Conservation (phyloP, 2,113 vertebrate species). For the Neoarius graeffei region DNA sequence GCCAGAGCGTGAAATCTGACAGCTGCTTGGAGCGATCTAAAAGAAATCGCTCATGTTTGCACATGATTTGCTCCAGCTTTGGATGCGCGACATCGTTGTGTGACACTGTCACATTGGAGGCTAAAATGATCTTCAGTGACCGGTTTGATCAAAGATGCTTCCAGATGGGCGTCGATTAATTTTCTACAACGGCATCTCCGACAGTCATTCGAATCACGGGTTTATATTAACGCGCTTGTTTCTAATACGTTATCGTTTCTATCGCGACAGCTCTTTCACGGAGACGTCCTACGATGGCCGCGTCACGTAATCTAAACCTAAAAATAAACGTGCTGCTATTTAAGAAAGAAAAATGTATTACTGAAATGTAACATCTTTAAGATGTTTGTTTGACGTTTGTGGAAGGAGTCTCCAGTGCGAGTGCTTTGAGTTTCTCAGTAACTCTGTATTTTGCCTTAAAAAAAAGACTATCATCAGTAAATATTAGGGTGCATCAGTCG, state of each 20-base stretch:
- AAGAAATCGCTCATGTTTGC: neutral
- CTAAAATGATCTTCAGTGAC: neutral
- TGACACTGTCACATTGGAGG: neutral
- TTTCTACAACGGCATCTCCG: neutral
- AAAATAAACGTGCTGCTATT: neutral
- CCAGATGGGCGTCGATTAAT: neutral
- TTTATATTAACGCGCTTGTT: neutral
- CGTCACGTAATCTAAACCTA: neutral
- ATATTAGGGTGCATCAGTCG: too few species aligned
- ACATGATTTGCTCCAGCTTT: conserved; percentile 23
- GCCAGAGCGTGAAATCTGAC: conserved; percentile 26
- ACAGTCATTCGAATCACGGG: neutral
- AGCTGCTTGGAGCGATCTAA: conserved; percentile 38
- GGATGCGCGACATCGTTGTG: neutral
- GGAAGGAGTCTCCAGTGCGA: too few species aligned
- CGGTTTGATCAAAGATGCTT: neutral
- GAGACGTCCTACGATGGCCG: neutral
- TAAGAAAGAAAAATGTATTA: too few species aligned
- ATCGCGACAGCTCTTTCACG: neutral
- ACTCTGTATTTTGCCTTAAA: too few species aligned
- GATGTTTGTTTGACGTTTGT: too few species aligned
- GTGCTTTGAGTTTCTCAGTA: too few species aligned
- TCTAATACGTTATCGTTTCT: neutral
- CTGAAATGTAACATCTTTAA: neutral
- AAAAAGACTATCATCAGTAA: too few species aligned